phyloP scores from a whole-genome alignment of 2,888 invertebrate species.

The Xiphydria camelus region DNA sequence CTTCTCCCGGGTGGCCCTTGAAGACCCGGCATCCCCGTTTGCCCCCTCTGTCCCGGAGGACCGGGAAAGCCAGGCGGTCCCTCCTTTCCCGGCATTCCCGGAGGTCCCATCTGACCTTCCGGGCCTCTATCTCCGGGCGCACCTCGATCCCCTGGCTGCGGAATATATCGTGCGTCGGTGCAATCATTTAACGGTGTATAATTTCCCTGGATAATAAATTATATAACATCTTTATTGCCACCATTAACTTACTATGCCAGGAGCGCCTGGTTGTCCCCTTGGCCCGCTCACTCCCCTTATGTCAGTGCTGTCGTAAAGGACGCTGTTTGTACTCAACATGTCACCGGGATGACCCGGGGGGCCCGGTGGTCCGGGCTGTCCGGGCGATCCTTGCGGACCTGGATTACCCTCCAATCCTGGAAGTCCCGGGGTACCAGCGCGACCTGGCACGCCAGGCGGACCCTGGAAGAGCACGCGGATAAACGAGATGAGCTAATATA shows the following conservation, averaged over 20 bases:
- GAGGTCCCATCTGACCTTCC: constrained; percentile 62
- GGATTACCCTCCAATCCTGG: constrained; percentile 48
- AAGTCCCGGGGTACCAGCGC: constrained; percentile 36
- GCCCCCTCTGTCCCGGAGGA: constrained; percentile 63
- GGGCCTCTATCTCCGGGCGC: constrained; percentile 63
- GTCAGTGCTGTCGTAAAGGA: constrained; percentile 41
- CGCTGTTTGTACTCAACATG: constrained; percentile 35
- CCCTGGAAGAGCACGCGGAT: too few species aligned
- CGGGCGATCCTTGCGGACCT: constrained; percentile 53
- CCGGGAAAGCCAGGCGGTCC: constrained; percentile 65
- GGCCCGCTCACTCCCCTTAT: constrained; percentile 60
- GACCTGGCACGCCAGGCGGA: not conserved
- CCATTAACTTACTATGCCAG: constrained; percentile 59
- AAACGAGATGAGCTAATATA: too few species aligned
- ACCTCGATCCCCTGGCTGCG: constrained; percentile 66
- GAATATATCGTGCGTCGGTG: too few species aligned
- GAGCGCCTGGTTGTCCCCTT: constrained; percentile 62
- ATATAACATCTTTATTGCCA: constrained; percentile 11
- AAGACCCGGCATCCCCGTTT: constrained; percentile 65
- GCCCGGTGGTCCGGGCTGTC: constrained; percentile 59
- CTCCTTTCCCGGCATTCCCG: constrained; percentile 65
- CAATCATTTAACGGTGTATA: too few species aligned
- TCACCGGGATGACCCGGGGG: constrained; percentile 47
- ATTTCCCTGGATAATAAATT: constrained; percentile 1
- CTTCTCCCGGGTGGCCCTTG: constrained; percentile 65